A percentile compares a stretch with the other conserved stretches of the same genome.
Conservation (phyloP, 1,140 invertebrate species). For the Himalopsyche phryganea region DNA sequence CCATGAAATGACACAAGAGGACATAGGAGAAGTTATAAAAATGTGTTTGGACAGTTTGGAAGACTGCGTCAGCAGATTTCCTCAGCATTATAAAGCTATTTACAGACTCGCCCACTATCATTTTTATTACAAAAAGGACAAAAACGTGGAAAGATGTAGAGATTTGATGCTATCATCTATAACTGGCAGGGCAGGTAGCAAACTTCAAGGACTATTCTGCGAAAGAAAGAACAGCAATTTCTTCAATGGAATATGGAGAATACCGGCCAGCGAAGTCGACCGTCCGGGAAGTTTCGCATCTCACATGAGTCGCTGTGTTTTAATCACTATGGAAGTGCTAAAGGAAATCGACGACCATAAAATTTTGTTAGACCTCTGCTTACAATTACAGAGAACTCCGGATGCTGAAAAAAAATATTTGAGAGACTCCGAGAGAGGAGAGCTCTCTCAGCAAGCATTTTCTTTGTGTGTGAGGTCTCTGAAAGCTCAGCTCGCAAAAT, state of each 20-base stretch:
- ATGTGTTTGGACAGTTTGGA: conserved; percentile 74
- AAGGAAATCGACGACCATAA: conserved; percentile 74
- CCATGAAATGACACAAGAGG: conserved; percentile 39
- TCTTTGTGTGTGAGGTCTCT: conserved; percentile 64
- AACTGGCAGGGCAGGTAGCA: conserved; percentile 56
- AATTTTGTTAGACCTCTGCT: conserved; percentile 74
- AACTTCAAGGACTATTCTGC: conserved; percentile 76
- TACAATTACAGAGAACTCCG: conserved; percentile 74
- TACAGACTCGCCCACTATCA: conserved; percentile 84
- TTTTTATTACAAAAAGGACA: conserved; percentile 66
- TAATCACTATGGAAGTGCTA: conserved; percentile 77
- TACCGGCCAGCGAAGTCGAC: conserved; percentile 86
- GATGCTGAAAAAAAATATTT: conserved; percentile 84
- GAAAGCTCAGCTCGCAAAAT: conserved; percentile 47
- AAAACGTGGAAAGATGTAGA: conserved; percentile 65
- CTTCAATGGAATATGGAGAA: conserved; percentile 92
- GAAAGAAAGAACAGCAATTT: conserved; percentile 84
- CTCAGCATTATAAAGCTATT: conserved; percentile 89
- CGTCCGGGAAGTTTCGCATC: conserved; percentile 86
- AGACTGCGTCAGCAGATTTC: conserved; percentile 79
- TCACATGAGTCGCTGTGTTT: conserved; percentile 83
- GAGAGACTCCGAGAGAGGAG: conserved; percentile 72
- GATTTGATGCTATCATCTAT: conserved; percentile 68
- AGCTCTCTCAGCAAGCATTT: conserved; percentile 71
- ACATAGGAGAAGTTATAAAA: conserved; percentile 49